phyloP scores from a whole-genome alignment of 2,797 vertebrate genomes.

The Rhinophrynus dorsalis region DNA sequence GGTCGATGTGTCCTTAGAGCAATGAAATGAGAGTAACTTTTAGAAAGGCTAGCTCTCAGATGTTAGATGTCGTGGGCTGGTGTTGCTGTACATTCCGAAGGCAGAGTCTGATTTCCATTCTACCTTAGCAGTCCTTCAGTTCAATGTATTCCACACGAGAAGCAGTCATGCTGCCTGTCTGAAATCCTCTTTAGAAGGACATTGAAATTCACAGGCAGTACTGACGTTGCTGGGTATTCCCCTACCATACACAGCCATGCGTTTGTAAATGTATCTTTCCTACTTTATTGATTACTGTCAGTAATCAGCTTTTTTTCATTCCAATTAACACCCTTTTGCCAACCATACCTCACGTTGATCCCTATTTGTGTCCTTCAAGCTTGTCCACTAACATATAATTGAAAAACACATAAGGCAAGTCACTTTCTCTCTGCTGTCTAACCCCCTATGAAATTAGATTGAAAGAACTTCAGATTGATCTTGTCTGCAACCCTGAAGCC shows the following conservation, averaged over 20 bases:
- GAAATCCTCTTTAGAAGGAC: constrained; percentile 43
- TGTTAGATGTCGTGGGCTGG: constrained; percentile 37
- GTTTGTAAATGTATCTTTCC: constrained; percentile 30
- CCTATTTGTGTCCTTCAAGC: constrained; percentile 39
- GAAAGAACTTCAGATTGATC: constrained; percentile 32
- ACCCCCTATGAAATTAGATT: constrained; percentile 29
- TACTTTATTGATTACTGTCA: constrained; percentile 43
- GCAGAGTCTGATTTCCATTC: constrained; percentile 40
- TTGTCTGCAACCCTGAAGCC: background rate
- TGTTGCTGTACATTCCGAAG: constrained; percentile 21
- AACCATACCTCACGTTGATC: constrained; percentile 22
- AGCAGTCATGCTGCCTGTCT: constrained; percentile 44
- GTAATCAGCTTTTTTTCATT: constrained; percentile 33
- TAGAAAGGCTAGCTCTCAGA: background rate
- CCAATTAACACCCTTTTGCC: constrained; percentile 35
- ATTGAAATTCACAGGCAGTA: constrained; percentile 46
- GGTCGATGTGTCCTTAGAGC: constrained; percentile 8
- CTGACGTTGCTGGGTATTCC: constrained; percentile 43
- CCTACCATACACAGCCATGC: constrained; percentile 40
- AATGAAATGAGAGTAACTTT: constrained; percentile 47
- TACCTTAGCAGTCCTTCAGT: constrained; percentile 34
- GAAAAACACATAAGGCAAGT: constrained; percentile 19
- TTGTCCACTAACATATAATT: constrained; percentile 20
- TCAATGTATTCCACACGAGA: constrained; percentile 43
- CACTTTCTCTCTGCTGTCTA: constrained; percentile 17